phyloP scores from a whole-genome alignment of 2,888 invertebrate species.

The Melieria omissa region DNA sequence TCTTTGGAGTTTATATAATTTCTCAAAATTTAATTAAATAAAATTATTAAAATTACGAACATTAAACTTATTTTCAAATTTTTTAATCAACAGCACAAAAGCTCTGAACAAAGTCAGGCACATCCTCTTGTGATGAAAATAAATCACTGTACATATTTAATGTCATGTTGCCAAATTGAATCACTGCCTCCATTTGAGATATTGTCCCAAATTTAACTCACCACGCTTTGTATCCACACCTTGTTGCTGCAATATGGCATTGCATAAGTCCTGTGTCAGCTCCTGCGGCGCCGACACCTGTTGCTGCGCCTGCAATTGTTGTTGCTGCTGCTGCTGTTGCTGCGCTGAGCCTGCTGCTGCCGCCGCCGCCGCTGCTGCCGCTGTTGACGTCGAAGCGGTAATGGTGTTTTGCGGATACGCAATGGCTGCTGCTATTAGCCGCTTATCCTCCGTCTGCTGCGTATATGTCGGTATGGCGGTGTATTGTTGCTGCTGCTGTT shows the following conservation, averaged over 20 bases:
- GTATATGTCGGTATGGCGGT: constrained; percentile 54
- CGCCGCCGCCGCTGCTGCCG: constrained; percentile 43
- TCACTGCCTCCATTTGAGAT: not conserved
- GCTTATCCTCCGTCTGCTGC: constrained; percentile 56
- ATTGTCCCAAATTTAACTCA: constrained; percentile 47
- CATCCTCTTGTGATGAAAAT: too few species aligned
- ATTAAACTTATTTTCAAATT: too few species aligned
- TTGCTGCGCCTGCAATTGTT: constrained; percentile 51
- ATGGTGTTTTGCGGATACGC: constrained; percentile 58
- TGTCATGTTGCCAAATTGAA: too few species aligned
- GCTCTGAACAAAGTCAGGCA: too few species aligned
- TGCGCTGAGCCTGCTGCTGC: constrained; percentile 23
- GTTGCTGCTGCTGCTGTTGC: constrained; percentile 45
- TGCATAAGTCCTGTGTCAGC: constrained; percentile 66
- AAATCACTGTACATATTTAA: not conserved
- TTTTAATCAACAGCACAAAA: too few species aligned
- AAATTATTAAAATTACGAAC: too few species aligned
- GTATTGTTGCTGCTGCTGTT: constrained; percentile 53
- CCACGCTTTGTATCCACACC: constrained; percentile 61
- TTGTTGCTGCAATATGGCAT: constrained; percentile 66
- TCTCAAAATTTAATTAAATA: too few species aligned
- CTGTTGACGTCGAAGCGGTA: constrained; percentile 50
- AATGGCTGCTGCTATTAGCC: constrained; percentile 55
- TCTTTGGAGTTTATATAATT: too few species aligned
- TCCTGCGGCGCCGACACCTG: constrained; percentile 64